A percentile compares a stretch with the other conserved stretches of the same genome.
These are phyloP conservation scores for Heterodera filipjevi DNA, from an alignment of 2,888 invertebrate species.

Conservation along the genomic window DNA sequence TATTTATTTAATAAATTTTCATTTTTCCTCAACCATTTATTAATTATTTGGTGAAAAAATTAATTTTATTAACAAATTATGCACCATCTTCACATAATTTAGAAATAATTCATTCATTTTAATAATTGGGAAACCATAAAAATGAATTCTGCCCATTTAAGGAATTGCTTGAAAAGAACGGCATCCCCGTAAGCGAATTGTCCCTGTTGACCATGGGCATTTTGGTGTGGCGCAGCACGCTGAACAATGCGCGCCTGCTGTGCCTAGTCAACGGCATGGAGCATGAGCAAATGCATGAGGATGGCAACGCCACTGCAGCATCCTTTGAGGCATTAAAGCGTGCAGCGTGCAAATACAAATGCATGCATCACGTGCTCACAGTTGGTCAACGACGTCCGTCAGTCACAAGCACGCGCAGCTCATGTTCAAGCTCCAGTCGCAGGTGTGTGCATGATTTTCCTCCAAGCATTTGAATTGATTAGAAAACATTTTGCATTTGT, in stretches of 20 bases:
- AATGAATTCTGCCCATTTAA: background rate
- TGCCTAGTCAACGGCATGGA: conserved; percentile 42
- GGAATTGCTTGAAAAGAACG: conserved; percentile 42
- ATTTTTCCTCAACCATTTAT: no score
- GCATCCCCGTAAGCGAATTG: conserved; percentile 51
- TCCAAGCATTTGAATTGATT: no score
- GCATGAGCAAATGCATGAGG: conserved; percentile 27
- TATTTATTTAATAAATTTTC: no score
- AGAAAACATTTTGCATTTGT: no score
- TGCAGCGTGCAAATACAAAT: conserved; percentile 56
- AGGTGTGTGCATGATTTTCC: no score
- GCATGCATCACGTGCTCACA: conserved; percentile 57
- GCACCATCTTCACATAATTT: no score
- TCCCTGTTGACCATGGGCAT: conserved; percentile 58
- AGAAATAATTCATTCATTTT: no score
- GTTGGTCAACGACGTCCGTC: conserved; percentile 36
- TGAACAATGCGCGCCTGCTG: conserved; percentile 52
- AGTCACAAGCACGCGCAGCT: conserved; percentile 27
- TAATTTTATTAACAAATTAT: no score
- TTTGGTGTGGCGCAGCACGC: conserved; percentile 52
- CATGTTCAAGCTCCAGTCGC: conserved; percentile 35
- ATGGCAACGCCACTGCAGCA: conserved; percentile 29
- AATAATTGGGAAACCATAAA: background rate
- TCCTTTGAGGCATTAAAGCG: conserved; percentile 58
- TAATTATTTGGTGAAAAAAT: no score